A percentile compares a stretch with the other conserved stretches of the same genome.
phyloP scores from a whole-genome alignment of 2,113 vertebrate species.

The Psittacula cyanocephala region DNA sequence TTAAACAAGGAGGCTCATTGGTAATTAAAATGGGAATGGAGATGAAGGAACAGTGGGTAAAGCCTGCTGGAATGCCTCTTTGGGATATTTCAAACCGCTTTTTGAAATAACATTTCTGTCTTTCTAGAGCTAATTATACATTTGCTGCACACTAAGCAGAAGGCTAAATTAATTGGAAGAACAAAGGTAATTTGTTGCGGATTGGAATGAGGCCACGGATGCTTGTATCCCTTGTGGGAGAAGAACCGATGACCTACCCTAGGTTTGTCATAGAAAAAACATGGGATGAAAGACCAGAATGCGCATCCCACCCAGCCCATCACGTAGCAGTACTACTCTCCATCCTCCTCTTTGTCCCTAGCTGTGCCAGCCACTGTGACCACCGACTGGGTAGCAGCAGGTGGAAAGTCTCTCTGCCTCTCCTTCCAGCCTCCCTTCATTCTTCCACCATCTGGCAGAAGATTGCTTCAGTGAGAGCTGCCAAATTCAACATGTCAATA shows the following conservation, averaged over 20 bases:
- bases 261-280: background rate
- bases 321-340: background rate
- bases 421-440: background rate
- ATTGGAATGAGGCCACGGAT: slow-evolving; percentile 12
- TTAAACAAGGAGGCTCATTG: slow-evolving; percentile 31
- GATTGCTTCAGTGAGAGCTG: slow-evolving; percentile 22
- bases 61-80: slow-evolving; percentile 40
- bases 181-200: slow-evolving; percentile 53
- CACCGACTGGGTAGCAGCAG: background rate
- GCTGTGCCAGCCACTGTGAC: background rate
- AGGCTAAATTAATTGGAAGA: slow-evolving; percentile 63
- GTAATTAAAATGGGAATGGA: slow-evolving; percentile 45
- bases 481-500: slow-evolving; percentile 44
- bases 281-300: background rate
- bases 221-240: background rate
- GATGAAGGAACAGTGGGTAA: background rate
- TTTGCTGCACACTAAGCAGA: slow-evolving; percentile 39
- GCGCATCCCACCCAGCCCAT: background rate
- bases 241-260: background rate
- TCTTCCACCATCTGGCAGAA: slow-evolving; percentile 20
- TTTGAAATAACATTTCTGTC: slow-evolving; percentile 45
- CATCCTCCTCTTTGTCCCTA: background rate
- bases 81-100: slow-evolving; percentile 30
- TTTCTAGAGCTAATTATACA: slow-evolving; percentile 44
- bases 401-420: slow-evolving; percentile 6